A percentile compares a stretch with the other conserved stretches of the same genome.
Evolutionary conservation across 1,140 invertebrate genomes (phyloP).

Genomic region (Nylanderia fulva): DNA sequence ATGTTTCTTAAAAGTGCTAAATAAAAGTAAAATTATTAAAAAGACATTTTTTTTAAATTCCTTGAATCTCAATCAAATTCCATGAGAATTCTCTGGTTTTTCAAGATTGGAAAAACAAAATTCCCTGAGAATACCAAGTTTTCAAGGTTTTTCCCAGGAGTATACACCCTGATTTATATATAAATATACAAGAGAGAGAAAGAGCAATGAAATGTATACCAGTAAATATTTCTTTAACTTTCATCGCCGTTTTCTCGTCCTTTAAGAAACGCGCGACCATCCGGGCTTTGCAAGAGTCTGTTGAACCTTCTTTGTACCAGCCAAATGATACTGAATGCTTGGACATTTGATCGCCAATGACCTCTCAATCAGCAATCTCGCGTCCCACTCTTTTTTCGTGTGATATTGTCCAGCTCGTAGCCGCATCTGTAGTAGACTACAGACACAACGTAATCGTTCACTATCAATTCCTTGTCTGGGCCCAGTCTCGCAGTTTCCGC

Average conservation of each 20-base stretch:
- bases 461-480: slow-evolving; percentile 87
- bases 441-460: slow-evolving; percentile 90
- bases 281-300: slow-evolving; percentile 92
- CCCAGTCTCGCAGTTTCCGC: slow-evolving; percentile 86
- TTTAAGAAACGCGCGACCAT: slow-evolving; percentile 91
- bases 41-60: no score
- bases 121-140: no score
- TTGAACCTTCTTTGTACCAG: slow-evolving; percentile 95
- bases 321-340: slow-evolving; percentile 94
- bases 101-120: no score
- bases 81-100: no score
- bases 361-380: slow-evolving; percentile 93
- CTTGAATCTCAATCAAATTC: no score
- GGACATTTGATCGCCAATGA: slow-evolving; percentile 97
- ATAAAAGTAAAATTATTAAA: no score
- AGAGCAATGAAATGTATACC: slow-evolving; percentile 80
- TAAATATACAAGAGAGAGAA: neutral
- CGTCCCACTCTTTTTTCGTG: slow-evolving; percentile 93
- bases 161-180: no score
- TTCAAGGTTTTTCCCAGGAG: no score
- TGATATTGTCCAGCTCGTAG: slow-evolving; percentile 94
- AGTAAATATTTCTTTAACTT: slow-evolving; percentile 93
- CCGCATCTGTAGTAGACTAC: slow-evolving; percentile 97
- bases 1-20: no score
- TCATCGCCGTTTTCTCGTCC: slow-evolving; percentile 66